A percentile compares a stretch with the other conserved stretches of the same genome.
phyloP scores from a whole-genome alignment of 2,888 invertebrate genomes.

The Drosophila testacea region DNA sequence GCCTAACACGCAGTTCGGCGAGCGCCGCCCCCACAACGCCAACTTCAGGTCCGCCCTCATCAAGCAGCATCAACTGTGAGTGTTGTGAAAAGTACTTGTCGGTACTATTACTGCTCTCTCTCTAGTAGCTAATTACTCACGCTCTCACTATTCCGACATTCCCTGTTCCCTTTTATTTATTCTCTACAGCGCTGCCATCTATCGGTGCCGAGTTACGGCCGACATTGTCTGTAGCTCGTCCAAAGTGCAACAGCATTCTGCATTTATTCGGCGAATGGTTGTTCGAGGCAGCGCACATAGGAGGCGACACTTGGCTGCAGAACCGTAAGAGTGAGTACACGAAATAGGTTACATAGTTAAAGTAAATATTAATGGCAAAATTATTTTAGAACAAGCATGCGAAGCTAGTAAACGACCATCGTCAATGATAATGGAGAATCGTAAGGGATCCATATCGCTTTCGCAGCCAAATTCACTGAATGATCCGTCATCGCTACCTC shows the following conservation, averaged over 20 bases:
- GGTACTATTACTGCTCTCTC: conserved; percentile 16
- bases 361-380: too few species aligned
- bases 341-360: background rate
- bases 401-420: conserved; percentile 88
- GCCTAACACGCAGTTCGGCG: conserved; percentile 87
- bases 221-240: conserved; percentile 91
- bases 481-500: conserved; percentile 89
- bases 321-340: conserved; percentile 86
- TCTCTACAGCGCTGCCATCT: conserved; percentile 87
- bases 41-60: conserved; percentile 90
- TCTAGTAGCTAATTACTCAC: conserved; percentile 48
- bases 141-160: conserved; percentile 14
- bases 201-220: conserved; percentile 87
- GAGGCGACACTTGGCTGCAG: conserved; percentile 89
- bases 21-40: conserved; percentile 88
- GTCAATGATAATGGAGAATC: conserved; percentile 88
- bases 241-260: conserved; percentile 97
- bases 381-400: conserved; percentile 83
- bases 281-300: conserved; percentile 97
- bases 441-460: conserved; percentile 86
- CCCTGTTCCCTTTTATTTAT: background rate
- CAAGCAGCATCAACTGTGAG: conserved; percentile 89
- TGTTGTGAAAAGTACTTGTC: conserved; percentile 42
- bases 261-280: conserved; percentile 98
- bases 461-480: conserved; percentile 89